phyloP scores from a whole-genome alignment of 2,888 invertebrate species.

The Ligdia adustata region DNA sequence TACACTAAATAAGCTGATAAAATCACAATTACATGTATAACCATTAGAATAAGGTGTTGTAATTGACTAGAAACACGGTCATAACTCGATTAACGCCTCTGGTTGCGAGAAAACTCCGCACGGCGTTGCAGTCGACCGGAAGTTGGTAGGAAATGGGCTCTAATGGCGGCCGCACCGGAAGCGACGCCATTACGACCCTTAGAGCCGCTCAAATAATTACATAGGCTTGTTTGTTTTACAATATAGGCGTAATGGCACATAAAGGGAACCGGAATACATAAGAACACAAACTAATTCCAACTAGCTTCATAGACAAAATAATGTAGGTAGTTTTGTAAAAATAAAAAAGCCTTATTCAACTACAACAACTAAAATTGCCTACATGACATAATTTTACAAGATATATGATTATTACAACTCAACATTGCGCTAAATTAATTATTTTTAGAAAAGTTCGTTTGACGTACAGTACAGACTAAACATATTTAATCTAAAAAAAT shows the following conservation, averaged over 20 bases:
- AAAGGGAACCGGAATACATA: too few species aligned
- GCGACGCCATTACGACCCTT: constrained; percentile 73
- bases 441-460: too few species aligned
- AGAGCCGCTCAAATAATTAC: constrained; percentile 80
- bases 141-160: constrained; percentile 78
- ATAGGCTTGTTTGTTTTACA: constrained; percentile 54
- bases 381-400: too few species aligned
- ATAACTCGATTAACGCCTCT: constrained; percentile 25
- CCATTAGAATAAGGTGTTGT: constrained; percentile 6
- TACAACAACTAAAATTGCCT: too few species aligned
- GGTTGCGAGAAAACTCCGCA: constrained; percentile 45
- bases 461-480: too few species aligned
- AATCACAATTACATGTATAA: constrained; percentile 40
- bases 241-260: constrained; percentile 10
- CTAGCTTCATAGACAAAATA: too few species aligned
- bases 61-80: constrained; percentile 22
- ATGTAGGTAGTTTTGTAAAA: too few species aligned
- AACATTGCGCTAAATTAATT: too few species aligned
- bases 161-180: constrained; percentile 79
- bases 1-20: constrained; percentile 40
- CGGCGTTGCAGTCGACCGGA: constrained; percentile 64
- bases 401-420: too few species aligned
- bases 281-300: too few species aligned
- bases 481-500: too few species aligned
- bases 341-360: too few species aligned